Conservation (phyloP, 2,797 vertebrate genomes). For the Molossus molossus region DNA sequence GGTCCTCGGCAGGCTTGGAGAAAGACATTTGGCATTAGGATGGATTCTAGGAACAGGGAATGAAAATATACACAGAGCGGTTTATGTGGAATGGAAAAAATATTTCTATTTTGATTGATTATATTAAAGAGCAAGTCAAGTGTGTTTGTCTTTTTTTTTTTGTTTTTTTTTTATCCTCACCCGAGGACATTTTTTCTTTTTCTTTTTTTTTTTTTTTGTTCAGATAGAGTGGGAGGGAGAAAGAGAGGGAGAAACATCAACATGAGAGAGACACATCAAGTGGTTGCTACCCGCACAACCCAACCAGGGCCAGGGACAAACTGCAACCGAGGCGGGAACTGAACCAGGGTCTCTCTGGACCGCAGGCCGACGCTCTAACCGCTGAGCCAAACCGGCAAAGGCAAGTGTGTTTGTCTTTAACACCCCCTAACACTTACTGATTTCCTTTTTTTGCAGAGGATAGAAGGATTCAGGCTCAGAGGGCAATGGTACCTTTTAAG, state of each 20-base stretch:
- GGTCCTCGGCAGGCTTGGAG: neutral
- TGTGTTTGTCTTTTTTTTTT: neutral
- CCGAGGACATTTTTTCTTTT: no score
- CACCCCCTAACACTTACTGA: neutral
- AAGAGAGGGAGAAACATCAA: no score
- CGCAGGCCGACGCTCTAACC: no score
- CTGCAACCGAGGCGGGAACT: no score
- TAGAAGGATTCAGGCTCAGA: neutral
- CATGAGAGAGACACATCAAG: no score
- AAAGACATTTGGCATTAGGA: neutral
- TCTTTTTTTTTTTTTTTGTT: no score
- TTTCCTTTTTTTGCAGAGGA: conserved; percentile 49
- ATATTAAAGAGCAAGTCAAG: neutral
- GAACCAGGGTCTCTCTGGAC: no score
- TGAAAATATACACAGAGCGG: neutral
- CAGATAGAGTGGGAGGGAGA: no score
- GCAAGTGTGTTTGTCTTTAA: neutral
- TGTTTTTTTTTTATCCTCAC: no score
- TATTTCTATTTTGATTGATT: conserved; percentile 6
- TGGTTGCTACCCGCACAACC: no score
- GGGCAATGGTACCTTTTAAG: neutral
- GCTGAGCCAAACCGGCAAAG: neutral
- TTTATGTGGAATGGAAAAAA: neutral
- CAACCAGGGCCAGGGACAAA: no score
- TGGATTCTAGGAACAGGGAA: neutral